Base-by-base conservation (phyloP, 1,140 invertebrate species). In the Temnothorax longispinosus region DNA sequence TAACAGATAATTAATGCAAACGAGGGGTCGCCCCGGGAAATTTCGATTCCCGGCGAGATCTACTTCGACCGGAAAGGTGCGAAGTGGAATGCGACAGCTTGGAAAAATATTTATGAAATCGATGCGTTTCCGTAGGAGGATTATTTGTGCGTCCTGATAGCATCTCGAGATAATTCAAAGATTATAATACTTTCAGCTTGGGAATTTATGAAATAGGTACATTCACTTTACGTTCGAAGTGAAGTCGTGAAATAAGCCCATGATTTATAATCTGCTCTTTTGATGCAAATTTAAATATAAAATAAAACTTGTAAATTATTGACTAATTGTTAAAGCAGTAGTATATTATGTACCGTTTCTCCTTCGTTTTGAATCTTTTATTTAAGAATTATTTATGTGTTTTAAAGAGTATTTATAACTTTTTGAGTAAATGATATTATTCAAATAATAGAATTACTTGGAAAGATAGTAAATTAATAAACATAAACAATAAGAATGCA, bases 1-100 rank as follows among this genome's bases (percentile, higher is more conserved):
- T 65, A 82, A 88, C 58, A 90, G 52, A 90, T 91, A 92, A 92
- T 92, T 92, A 91, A 90, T 89, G 87, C 87, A 88, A 90, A 90
- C 89, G 88, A 92, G 87, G 75, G 15, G 11, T 71, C 27, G 71
- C 7, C 52, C 6, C 60, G 69, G 69, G 62, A 90, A 86, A 90
- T 90, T 90, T 90, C 81, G 86, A 89, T 6, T 6, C 75, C 58
- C 62, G 54, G 27, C 41, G 21, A 69, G 75, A 67, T 76, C 86
- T 85, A 47, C 27, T 27, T 27, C 27, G 1, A 27, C 41, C 71
- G 74, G n/a, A 77, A 91, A 88, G 90, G 84, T 88, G 89, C 72
- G 82, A 91, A 88, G 82, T 80, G 89, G 74, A 87, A 91, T 86
- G 65, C 77, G 60, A 32, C 56, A 38, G n/a, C 71, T 69, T 21